These are phyloP conservation scores for Otolemur crassicaudatus DNA, from an alignment of 2,797 vertebrate genomes.

Conservation along the genomic window DNA sequence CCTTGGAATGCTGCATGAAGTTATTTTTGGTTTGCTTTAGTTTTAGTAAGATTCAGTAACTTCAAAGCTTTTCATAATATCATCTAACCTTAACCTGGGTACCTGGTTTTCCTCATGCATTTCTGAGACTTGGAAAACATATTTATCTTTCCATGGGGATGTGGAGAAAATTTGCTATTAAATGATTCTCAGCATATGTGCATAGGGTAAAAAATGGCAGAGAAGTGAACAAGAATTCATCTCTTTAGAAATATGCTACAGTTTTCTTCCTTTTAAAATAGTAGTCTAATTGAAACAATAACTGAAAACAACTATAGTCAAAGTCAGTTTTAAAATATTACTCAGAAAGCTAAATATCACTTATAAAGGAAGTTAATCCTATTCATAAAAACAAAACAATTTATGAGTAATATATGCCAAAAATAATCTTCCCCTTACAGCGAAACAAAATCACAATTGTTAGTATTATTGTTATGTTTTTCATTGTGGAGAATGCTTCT, in stretches of 20 bases:
- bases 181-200: background rate
- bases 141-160: background rate
- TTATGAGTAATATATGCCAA: background rate
- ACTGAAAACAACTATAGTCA: slow-evolving; percentile 50
- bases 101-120: background rate
- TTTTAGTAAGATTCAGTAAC: slow-evolving; percentile 66
- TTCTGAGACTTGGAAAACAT: background rate
- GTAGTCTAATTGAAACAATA: background rate
- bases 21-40: slow-evolving; percentile 43
- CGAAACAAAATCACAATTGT: slow-evolving; percentile 8
- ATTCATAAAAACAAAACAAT: slow-evolving; percentile 30
- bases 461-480: slow-evolving; percentile 49
- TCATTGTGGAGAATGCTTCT: slow-evolving; percentile 72
- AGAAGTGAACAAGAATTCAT: background rate
- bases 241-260: background rate
- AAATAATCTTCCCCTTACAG: slow-evolving; percentile 29
- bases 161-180: slow-evolving; percentile 33
- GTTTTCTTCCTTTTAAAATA: slow-evolving; percentile 56
- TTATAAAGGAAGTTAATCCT: background rate
- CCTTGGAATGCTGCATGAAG: slow-evolving; percentile 49
- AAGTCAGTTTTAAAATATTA: slow-evolving; percentile 76
- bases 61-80: slow-evolving; percentile 52
- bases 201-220: slow-evolving; percentile 7
- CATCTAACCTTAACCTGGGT: background rate
- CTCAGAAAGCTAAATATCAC: slow-evolving; percentile 2